A percentile compares a stretch with the other conserved stretches of the same genome.
Conservation (phyloP, 2,113 vertebrate genomes). For the Leiothrix lutea region DNA sequence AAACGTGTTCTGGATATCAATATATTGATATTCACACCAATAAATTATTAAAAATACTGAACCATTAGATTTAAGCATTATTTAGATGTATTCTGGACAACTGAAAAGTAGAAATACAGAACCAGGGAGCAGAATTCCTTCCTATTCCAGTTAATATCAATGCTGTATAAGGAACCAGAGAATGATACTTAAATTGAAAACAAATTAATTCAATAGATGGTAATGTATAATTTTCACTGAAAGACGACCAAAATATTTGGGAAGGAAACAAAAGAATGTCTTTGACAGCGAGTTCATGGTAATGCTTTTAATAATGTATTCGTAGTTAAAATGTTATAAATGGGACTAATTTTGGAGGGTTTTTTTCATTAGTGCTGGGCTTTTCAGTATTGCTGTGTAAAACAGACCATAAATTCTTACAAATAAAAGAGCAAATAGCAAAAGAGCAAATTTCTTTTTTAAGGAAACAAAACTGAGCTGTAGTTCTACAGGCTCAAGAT, state of each 20-base stretch:
- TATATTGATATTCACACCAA: background rate
- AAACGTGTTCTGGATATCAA: background rate
- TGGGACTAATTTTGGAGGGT: background rate
- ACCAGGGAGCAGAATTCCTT: background rate
- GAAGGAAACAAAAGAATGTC: slow-evolving; percentile 23
- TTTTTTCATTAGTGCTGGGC: background rate
- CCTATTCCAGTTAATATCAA: background rate
- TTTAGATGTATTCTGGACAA: background rate
- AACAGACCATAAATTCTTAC: background rate
- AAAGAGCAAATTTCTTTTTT: background rate
- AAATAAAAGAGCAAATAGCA: background rate
- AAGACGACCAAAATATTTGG: slow-evolving; percentile 33
- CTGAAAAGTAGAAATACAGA: background rate
- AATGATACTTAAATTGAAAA: slow-evolving; percentile 15
- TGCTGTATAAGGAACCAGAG: background rate
- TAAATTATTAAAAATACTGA: background rate
- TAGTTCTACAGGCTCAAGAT: background rate
- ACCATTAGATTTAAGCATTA: background rate
- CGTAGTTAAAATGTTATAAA: slow-evolving; percentile 23
- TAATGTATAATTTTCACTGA: slow-evolving; percentile 48
- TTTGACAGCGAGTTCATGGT: background rate
- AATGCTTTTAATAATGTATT: slow-evolving; percentile 37
- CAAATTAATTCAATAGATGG: slow-evolving; percentile 12
- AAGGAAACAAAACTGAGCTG: background rate
- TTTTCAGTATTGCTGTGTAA: background rate